Evolutionary conservation across 2,888 invertebrate species (phyloP).

Genomic region (Nomada hirtipes): DNA sequence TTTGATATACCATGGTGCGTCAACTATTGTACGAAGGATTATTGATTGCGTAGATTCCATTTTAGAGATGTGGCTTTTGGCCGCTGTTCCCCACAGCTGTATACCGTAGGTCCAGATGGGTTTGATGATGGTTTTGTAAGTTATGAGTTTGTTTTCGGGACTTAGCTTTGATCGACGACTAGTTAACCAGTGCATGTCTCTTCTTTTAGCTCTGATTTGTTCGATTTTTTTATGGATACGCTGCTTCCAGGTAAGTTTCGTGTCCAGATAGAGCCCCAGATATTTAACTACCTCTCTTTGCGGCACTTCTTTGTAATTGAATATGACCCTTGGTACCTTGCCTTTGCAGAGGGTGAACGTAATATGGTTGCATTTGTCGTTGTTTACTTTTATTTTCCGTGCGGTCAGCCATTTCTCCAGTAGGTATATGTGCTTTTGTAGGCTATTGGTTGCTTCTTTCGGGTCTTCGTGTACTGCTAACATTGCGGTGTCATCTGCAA

Average conservation of each 20-base stretch:
- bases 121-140: slow-evolving; percentile 51
- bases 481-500: neutral
- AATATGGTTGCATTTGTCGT: neutral
- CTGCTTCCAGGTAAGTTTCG: slow-evolving; percentile 42
- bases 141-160: slow-evolving; percentile 34
- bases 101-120: slow-evolving; percentile 7
- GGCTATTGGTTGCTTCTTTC: neutral
- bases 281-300: slow-evolving; percentile 52
- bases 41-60: slow-evolving; percentile 34
- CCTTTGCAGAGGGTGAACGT: neutral
- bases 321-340: slow-evolving; percentile 25
- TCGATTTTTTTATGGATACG: slow-evolving; percentile 12
- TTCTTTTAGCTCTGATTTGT: too few relatives aligned
- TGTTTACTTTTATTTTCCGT: too few relatives aligned
- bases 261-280: slow-evolving; percentile 49
- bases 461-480: neutral
- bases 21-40: slow-evolving; percentile 26
- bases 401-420: too few relatives aligned
- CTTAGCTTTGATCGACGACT: slow-evolving; percentile 32
- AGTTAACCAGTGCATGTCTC: slow-evolving; percentile 5
- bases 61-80: slow-evolving; percentile 12
- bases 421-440: neutral
- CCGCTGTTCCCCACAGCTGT: neutral
- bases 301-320: slow-evolving; percentile 43
- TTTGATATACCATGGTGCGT: slow-evolving; percentile 33